Percentiles rank a stretch among this genome's conserved stretches.
These are phyloP conservation scores for Acleris sparsana DNA, from an alignment of 2,888 invertebrate species.

Conservation along the genomic window DNA sequence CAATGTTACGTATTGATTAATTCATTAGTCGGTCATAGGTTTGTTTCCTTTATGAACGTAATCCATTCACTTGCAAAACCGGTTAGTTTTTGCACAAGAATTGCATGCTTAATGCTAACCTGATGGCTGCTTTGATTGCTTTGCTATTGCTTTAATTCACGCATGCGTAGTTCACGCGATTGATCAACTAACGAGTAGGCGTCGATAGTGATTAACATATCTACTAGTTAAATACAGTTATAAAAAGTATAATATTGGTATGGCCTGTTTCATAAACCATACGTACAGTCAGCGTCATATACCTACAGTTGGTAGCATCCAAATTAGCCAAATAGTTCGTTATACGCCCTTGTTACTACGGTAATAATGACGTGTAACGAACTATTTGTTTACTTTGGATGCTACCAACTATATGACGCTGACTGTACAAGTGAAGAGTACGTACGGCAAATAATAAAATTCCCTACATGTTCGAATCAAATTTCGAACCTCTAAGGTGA, in stretches of 20 bases:
- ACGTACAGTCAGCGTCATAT: no score
- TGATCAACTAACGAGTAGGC: background rate
- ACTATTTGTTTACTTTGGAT: no score
- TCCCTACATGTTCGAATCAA: no score
- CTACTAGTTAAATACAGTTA: background rate
- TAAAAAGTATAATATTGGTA: background rate
- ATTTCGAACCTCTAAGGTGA: no score
- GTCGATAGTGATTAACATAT: background rate
- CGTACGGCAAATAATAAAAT: no score
- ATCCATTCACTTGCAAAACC: constrained; percentile 2
- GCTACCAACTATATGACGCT: no score
- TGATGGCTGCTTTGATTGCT: constrained; percentile 9
- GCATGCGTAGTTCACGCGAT: constrained; percentile 17
- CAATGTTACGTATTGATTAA: no score
- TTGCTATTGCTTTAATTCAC: constrained; percentile 20
- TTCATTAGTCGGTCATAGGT: background rate
- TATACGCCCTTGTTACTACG: no score
- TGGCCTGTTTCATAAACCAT: background rate
- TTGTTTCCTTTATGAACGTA: background rate
- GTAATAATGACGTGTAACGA: no score
- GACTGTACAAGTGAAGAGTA: no score
- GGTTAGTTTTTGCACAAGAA: constrained; percentile 15
- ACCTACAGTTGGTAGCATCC: no score
- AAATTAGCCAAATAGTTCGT: no score
- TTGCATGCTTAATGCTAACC: constrained; percentile 12